Base-by-base conservation (phyloP, 2,113 vertebrate genomes). In the Pycnonotus jocosus region DNA sequence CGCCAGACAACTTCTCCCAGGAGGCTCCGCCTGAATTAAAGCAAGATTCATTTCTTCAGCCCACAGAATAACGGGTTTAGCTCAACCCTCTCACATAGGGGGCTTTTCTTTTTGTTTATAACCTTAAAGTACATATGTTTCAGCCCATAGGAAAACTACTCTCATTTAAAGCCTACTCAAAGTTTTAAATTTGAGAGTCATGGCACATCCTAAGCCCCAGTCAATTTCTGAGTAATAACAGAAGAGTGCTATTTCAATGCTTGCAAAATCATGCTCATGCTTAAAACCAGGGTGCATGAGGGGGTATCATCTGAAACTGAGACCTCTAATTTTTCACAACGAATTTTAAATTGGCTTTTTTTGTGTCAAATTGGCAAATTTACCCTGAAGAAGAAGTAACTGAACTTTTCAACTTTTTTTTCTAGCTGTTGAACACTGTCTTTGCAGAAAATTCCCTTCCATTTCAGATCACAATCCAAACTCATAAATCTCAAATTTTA, bases 1-100 rank as follows among this genome's bases (percentile, higher is more conserved):
- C 95, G 96, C 97, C 98, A 98, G 97, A 97, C 94, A 76, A 73
- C 77, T 95, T 94, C 87, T 95, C 89, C 74, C 85, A 44, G 7
- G 37, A 81, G 87, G 62, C 88, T 91, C 40, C 7, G 9, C 27
- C n/a, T 86, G 66, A 80, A 93, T 1, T 78, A 76, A 88, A 86
- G 81, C 61, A 48, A 65, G 30, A 44, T 50, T 84, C 40, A 58
- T 61, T 90, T 77, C 28, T 27, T 50, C 12, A 4, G 31, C 47
- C 88, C 61, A 61, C 64, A 33, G 77, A 91, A 84, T 88, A 97
- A 96, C 30, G 48, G 92, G 94, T 87, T 97, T 77, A 92, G 90
- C 70, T 82, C 87, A 66, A 19, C 61, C 60, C 48, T 24, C n/a
- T 57, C 88, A 61, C 30, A 61, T 5, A 54, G 19, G 28, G 72